These are phyloP conservation scores for Peromyscus melanophrys DNA, from an alignment of 2,797 vertebrate genomes.

Conservation along the genomic window DNA sequence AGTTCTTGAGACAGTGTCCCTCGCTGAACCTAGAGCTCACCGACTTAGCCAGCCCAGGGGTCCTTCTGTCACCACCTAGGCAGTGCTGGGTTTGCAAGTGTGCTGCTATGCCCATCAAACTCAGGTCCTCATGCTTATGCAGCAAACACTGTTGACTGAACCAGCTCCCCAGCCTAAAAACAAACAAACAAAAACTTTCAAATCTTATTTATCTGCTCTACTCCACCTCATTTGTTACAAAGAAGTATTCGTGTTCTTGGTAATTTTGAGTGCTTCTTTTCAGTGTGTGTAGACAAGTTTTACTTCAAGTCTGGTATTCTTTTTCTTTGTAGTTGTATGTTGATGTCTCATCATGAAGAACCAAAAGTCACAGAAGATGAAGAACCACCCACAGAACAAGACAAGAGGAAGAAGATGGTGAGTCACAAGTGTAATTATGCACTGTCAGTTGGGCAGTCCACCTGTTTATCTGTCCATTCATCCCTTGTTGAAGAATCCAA, in stretches of 20 bases:
- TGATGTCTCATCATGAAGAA: conserved; percentile 97
- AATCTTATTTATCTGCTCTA: background rate
- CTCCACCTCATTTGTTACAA: background rate
- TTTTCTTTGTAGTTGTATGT: conserved; percentile 95
- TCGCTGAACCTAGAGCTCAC: background rate
- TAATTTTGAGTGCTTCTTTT: conserved; percentile 58
- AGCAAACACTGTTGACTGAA: background rate
- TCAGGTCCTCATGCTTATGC: background rate
- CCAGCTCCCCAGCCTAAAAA: background rate
- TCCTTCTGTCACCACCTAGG: background rate
- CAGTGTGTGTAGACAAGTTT: conserved; percentile 4
- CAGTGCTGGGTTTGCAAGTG: too few species aligned
- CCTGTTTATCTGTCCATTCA: background rate
- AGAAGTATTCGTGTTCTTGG: background rate
- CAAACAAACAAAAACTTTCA: background rate
- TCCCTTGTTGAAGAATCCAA: conserved; percentile 15
- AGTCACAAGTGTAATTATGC: conserved; percentile 76
- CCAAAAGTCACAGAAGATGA: conserved; percentile 94
- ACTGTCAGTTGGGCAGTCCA: background rate
- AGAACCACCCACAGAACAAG: conserved; percentile 98
- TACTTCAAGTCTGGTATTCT: conserved; percentile 19
- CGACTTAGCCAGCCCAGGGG: background rate
- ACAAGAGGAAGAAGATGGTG: conserved; percentile 98
- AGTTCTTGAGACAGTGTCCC: background rate
- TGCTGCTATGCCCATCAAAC: background rate